These are phyloP conservation scores for Tychaedon coryphoeus DNA, from an alignment of 2,113 vertebrate genomes.

Conservation along the genomic window DNA sequence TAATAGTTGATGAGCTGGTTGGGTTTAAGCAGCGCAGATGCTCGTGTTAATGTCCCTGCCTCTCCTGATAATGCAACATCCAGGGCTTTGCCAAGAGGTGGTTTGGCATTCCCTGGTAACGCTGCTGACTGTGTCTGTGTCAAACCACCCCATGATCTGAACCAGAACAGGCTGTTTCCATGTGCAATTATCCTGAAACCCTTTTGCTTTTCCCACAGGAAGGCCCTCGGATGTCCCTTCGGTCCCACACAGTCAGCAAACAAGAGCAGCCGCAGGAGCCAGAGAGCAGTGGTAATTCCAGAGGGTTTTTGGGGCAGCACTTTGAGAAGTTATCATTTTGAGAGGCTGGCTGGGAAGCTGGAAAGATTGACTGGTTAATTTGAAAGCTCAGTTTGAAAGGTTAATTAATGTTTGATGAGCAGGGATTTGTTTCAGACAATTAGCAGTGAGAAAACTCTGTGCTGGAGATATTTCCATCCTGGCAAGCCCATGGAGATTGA, in stretches of 20 bases:
- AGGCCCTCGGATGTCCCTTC: background rate
- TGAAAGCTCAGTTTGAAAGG: background rate
- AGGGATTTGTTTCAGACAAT: background rate
- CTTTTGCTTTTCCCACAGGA: conserved; percentile 23
- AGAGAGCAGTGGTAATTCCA: background rate
- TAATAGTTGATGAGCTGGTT: background rate
- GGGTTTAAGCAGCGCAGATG: background rate
- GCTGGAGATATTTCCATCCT: background rate
- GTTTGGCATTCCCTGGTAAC: background rate
- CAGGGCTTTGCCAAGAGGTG: background rate
- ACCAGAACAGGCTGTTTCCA: background rate
- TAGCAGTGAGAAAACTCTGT: background rate
- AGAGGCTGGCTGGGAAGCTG: background rate
- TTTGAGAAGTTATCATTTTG: background rate
- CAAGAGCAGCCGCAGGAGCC: background rate
- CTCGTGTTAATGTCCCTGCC: background rate
- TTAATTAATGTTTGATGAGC: background rate
- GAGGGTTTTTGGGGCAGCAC: background rate
- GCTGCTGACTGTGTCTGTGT: fast-evolving
- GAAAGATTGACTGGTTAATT: background rate
- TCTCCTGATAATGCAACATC: background rate
- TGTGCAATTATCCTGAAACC: background rate
- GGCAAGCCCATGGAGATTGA: background rate
- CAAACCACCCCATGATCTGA: fast-evolving
- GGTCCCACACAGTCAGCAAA: background rate